Evolutionary conservation across 2,888 invertebrate genomes (phyloP).

Genomic region (Nomada hirtipes): DNA sequence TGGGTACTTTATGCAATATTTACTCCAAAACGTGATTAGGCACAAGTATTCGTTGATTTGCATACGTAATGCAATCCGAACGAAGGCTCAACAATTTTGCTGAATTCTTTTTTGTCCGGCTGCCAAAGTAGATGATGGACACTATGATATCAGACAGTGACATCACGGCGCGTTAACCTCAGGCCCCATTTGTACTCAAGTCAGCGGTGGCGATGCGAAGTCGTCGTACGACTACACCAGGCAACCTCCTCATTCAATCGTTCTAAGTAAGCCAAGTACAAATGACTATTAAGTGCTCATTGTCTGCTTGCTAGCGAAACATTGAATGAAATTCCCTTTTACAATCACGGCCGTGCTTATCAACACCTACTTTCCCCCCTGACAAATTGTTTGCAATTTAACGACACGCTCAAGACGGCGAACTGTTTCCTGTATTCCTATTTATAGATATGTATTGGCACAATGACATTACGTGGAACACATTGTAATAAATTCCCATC

Average conservation of each 20-base stretch:
- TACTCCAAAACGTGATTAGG: no score
- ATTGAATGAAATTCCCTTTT: slow-evolving; percentile 42
- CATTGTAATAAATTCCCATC: no score
- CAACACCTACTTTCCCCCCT: not conserved
- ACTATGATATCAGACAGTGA: slow-evolving; percentile 52
- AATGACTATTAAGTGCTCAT: slow-evolving; percentile 44
- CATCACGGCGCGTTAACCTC: slow-evolving; percentile 61
- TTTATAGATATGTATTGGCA: no score
- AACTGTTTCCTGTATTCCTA: no score
- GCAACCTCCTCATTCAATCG: slow-evolving; percentile 49
- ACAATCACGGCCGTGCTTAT: not conserved
- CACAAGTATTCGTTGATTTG: not conserved
- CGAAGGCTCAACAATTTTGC: slow-evolving; percentile 5
- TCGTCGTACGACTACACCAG: slow-evolving; percentile 48
- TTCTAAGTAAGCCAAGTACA: slow-evolving; percentile 57
- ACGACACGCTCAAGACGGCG: no score
- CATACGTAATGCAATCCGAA: not conserved
- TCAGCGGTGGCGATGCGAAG: slow-evolving; percentile 48
- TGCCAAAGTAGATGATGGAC: slow-evolving; percentile 26
- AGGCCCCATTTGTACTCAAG: slow-evolving; percentile 45
- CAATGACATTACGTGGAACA: no score
- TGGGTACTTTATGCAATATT: no score
- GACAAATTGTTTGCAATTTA: not conserved
- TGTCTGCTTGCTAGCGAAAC: slow-evolving; percentile 42
- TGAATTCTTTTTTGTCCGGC: slow-evolving; percentile 11